Evolutionary conservation across 2,113 vertebrate genomes (phyloP).

Genomic region (Vombatus ursinus): DNA sequence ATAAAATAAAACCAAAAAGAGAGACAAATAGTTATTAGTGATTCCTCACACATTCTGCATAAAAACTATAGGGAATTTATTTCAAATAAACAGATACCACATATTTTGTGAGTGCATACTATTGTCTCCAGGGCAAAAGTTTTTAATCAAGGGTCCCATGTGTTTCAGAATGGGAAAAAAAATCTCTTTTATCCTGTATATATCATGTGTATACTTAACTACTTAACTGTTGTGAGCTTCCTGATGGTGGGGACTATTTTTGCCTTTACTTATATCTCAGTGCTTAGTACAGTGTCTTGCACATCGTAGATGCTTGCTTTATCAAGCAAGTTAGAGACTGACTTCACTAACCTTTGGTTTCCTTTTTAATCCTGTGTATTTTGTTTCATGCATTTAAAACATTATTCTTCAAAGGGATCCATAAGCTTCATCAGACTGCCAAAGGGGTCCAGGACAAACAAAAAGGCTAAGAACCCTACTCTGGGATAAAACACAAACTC

Average conservation of each 20-base stretch:
- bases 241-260: not conserved
- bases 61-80: slow-evolving; percentile 13
- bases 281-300: not conserved
- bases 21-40: slow-evolving; percentile 9
- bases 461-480: not conserved
- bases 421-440: not conserved
- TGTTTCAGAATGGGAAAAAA: not conserved
- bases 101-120: slow-evolving; percentile 25
- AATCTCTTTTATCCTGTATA: not conserved
- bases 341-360: not conserved
- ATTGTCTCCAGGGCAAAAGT: not conserved
- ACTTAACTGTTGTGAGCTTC: not conserved
- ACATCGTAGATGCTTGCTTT: not conserved
- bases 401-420: not conserved
- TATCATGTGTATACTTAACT: not conserved
- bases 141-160: not conserved
- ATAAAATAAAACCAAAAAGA: slow-evolving; percentile 37
- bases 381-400: not conserved
- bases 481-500: not conserved
- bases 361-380: not conserved
- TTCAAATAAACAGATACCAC: not conserved
- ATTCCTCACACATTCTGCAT: slow-evolving; percentile 13
- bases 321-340: not conserved
- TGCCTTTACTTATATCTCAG: not conserved
- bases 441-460: not conserved